Percentiles rank a stretch among this genome's conserved stretches.
Conservation (phyloP, 2,113 vertebrate species). For the Sisor rabdophorus region DNA sequence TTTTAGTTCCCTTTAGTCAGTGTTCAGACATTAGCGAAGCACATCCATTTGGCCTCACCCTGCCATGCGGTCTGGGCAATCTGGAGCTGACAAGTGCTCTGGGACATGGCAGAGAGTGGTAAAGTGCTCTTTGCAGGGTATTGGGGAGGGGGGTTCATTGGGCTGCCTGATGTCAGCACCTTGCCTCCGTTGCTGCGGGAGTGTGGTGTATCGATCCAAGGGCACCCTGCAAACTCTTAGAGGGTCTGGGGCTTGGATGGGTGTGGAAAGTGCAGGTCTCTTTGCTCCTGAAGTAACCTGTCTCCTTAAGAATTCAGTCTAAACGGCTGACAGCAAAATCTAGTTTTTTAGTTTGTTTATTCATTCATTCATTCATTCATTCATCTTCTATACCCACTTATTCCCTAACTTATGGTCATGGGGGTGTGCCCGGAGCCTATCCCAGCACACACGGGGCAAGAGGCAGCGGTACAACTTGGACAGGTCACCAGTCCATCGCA, state of each 20-base stretch:
- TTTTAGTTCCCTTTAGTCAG: slow-evolving; percentile 14
- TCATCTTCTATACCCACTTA: too few species aligned
- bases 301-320: slow-evolving; percentile 23
- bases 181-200: slow-evolving; percentile 30
- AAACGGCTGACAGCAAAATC: not conserved
- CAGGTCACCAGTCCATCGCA: too few species aligned
- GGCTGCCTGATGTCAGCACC: slow-evolving; percentile 47
- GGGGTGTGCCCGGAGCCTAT: too few species aligned
- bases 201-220: slow-evolving; percentile 48
- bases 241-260: slow-evolving; percentile 9
- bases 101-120: slow-evolving; percentile 35
- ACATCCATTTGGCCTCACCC: slow-evolving; percentile 32
- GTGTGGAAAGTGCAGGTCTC: not conserved
- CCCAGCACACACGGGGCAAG: too few species aligned
- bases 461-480: too few species aligned
- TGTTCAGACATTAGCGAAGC: slow-evolving; percentile 19
- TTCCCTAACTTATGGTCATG: too few species aligned
- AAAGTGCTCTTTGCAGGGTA: slow-evolving; percentile 43
- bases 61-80: slow-evolving; percentile 30
- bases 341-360: too few species aligned
- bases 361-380: too few species aligned
- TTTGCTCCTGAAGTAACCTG: slow-evolving; percentile 9
- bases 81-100: slow-evolving; percentile 37
- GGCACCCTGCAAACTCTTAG: slow-evolving; percentile 39
- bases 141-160: slow-evolving; percentile 36